A percentile compares a stretch with the other conserved stretches of the same genome.
Conservation (phyloP, 2,113 vertebrate genomes). For the Strix aluco region DNA sequence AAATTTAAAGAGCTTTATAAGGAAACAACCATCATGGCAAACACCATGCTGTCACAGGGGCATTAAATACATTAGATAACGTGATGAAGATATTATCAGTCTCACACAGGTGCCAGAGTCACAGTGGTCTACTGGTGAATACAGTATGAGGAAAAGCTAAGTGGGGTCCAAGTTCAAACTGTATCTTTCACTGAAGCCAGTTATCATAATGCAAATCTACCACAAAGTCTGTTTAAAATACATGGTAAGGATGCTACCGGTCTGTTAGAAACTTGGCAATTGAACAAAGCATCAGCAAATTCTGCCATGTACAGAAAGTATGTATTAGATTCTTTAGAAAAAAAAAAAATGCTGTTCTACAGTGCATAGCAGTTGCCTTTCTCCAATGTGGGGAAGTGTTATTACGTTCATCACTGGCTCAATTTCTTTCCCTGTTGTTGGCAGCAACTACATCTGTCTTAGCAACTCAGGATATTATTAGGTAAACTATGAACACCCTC, state of each 20-base stretch:
- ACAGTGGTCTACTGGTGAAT: not conserved
- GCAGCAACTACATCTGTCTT: constrained; percentile 26
- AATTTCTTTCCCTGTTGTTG: constrained; percentile 13
- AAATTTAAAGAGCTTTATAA: not conserved
- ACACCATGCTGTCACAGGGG: not conserved
- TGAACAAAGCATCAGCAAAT: not conserved
- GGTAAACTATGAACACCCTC: constrained; percentile 36
- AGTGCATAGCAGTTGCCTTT: not conserved
- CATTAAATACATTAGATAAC: not conserved
- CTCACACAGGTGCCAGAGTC: not conserved
- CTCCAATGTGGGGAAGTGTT: not conserved
- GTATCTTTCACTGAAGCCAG: not conserved
- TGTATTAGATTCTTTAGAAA: not conserved
- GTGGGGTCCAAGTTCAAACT: not conserved
- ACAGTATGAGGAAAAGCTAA: not conserved
- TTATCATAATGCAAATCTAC: not conserved
- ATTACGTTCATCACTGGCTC: not conserved
- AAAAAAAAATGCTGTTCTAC: not conserved
- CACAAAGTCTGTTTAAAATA: not conserved
- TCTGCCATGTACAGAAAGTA: not conserved
- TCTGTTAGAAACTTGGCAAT: not conserved
- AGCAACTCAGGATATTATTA: constrained; percentile 42
- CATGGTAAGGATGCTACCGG: not conserved
- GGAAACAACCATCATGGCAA: not conserved
- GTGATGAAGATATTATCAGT: not conserved